A percentile compares a stretch with the other conserved stretches of the same genome.
These are phyloP conservation scores for Smittia sp. DNA, from an alignment of 2,888 invertebrate genomes.

Conservation along the genomic window DNA sequence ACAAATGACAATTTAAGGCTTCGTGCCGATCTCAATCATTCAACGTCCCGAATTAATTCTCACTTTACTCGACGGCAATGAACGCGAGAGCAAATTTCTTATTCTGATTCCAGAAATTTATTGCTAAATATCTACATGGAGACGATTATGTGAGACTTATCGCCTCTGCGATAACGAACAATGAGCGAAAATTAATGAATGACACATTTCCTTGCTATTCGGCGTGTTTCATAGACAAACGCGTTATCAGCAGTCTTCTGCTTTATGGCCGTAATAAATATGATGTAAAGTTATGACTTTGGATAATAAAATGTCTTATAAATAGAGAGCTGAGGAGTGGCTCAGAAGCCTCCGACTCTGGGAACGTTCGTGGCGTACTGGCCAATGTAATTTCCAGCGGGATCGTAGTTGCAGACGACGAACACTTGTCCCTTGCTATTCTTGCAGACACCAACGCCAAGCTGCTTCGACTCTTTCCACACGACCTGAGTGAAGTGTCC, in stretches of 20 bases:
- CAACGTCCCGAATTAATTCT: no score
- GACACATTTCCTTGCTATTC: not conserved
- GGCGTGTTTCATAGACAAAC: not conserved
- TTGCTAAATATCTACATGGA: no score
- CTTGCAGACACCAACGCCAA: constrained; percentile 71
- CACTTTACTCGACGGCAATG: no score
- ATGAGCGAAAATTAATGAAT: not conserved
- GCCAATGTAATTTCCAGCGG: constrained; percentile 82
- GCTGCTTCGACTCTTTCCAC: constrained; percentile 70
- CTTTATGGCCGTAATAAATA: not conserved
- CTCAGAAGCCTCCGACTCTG: constrained; percentile 55
- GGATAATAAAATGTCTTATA: not conserved
- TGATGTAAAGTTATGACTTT: no score
- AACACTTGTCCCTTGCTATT: constrained; percentile 69
- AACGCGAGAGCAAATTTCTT: no score
- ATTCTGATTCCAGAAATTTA: no score
- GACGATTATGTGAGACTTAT: no score
- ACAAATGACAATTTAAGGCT: no score
- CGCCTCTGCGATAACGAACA: no score
- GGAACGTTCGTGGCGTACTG: constrained; percentile 72
- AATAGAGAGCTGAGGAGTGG: not conserved
- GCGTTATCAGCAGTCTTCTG: not conserved
- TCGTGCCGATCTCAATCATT: no score
- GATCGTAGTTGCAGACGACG: constrained; percentile 87
- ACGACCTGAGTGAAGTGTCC: constrained; percentile 81